These are phyloP conservation scores for Epinotia nisella DNA, from an alignment of 2,888 invertebrate species.

Conservation along the genomic window DNA sequence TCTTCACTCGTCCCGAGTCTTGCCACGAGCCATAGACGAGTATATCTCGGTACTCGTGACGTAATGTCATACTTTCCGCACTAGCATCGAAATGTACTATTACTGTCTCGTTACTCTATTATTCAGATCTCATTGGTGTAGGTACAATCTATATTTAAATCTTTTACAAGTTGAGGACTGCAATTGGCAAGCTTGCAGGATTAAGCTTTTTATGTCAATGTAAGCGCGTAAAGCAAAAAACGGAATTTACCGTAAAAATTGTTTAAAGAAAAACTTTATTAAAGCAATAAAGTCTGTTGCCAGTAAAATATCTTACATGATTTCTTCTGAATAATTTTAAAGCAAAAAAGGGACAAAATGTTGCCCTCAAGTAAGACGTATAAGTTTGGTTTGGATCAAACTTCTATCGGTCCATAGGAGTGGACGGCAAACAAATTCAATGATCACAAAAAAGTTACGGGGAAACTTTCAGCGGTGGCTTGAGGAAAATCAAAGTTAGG, in stretches of 20 bases:
- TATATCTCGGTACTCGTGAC: too few species aligned
- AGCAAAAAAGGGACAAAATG: conserved; percentile 62
- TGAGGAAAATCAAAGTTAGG: conserved; percentile 52
- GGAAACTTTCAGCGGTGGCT: conserved; percentile 58
- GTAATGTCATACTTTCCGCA: too few species aligned
- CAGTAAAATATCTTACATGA: conserved; percentile 28
- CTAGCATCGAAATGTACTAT: too few species aligned
- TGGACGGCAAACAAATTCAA: conserved; percentile 77
- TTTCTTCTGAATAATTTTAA: conserved; percentile 56
- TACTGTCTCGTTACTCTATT: too few species aligned
- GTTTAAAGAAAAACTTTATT: not conserved
- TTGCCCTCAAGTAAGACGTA: conserved; percentile 52
- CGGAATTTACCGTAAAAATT: not conserved
- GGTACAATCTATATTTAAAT: too few species aligned
- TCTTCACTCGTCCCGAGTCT: too few species aligned
- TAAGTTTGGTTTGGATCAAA: conserved; percentile 76
- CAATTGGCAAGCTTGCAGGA: too few species aligned
- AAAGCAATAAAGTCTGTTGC: conserved; percentile 2
- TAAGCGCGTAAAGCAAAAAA: too few species aligned
- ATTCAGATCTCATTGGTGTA: too few species aligned
- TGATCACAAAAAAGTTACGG: conserved; percentile 72
- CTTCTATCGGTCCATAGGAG: conserved; percentile 65
- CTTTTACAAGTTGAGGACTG: too few species aligned
- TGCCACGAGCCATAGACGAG: too few species aligned
- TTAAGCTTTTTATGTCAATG: too few species aligned